Base-by-base conservation (phyloP, 1,140 invertebrate species). In the Cotesia chilonis region DNA sequence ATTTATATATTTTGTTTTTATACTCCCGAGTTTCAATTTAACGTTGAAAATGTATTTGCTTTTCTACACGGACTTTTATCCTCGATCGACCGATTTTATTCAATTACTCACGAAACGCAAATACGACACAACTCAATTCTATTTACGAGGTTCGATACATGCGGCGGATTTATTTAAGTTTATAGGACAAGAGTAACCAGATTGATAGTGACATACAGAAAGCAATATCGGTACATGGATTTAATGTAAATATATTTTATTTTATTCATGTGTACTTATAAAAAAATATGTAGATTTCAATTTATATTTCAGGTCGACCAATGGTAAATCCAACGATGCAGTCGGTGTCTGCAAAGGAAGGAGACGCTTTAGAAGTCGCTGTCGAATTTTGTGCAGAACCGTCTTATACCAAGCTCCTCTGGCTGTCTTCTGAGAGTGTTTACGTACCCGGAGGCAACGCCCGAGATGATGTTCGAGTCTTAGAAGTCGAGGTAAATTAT, bases 361-460 rank as follows among this genome's bases (percentile, higher is more conserved):
- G 90, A 2, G 84, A 89, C 54, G 77, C 85, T 0, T 77, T 90
- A 55, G 83, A 86, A 63, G 78, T 91, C 1, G 81, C 87, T 37
- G 88, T 89, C 3, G 89, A 90, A 74, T 89, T 90, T 75, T 91
- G 90, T 78, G 88, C 90, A 17, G 88, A 89, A 70, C 90, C 90
- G 0, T 81, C 82, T 54, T 88, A 89, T 70, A 87, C 85, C 3
- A 86, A 87, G 73, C 85, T 89, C 4, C 80, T 89, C 41, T 91
- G 90, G 90, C 83, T 90, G 66, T 88, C 89, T 57, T 83, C 88
- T 38, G 85, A 87, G 59, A 80, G 81, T 57, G 87, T 89, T 52
- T 87, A 91, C 68, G 79, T 85, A 47, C 90, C 90, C 9, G 90
- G 89, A 10, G 80, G 79, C 41, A 83, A 87, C 55, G 76, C 83